These are phyloP conservation scores for Zaprionus gabonicus DNA, from an alignment of 1,140 invertebrate genomes.

Conservation along the genomic window DNA sequence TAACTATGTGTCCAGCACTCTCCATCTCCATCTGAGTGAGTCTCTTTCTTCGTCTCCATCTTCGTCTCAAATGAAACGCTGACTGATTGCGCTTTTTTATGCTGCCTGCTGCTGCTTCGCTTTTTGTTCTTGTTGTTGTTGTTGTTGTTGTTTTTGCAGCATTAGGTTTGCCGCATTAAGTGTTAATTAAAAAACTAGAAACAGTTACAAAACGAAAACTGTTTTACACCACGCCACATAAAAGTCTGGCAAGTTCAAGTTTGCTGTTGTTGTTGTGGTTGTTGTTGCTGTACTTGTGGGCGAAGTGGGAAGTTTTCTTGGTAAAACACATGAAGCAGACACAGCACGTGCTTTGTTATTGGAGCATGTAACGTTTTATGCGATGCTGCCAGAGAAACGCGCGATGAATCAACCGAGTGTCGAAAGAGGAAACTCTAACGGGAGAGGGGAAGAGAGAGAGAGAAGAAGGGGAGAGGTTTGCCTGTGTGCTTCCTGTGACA, in stretches of 20 bases:
- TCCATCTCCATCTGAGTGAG: neutral
- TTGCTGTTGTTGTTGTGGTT: conserved; percentile 50
- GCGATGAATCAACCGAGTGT: conserved; percentile 69
- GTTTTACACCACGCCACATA: conserved; percentile 45
- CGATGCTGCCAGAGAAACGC: conserved; percentile 35
- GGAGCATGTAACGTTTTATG: conserved; percentile 68
- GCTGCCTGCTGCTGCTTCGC: neutral
- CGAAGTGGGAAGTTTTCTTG: conserved; percentile 41
- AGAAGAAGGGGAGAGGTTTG: neutral
- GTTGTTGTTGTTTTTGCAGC: conserved; percentile 29
- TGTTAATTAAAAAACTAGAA: conserved; percentile 74
- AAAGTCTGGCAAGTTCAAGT: conserved; percentile 77
- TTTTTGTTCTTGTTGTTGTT: conserved; percentile 16
- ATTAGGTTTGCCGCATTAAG: conserved; percentile 45
- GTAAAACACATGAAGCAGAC: conserved; percentile 50
- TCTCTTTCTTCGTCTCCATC: neutral
- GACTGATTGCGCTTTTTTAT: conserved; percentile 60
- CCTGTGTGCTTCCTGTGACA: conserved; percentile 54
- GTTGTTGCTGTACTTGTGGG: conserved; percentile 40
- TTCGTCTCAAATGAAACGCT: conserved; percentile 39
- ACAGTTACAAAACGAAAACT: conserved; percentile 76
- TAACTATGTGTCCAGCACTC: conserved; percentile 57
- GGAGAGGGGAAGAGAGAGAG: neutral
- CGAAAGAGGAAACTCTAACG: conserved; percentile 20
- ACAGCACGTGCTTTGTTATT: conserved; percentile 66